A percentile compares a stretch with the other conserved stretches of the same genome.
These are phyloP conservation scores for Bovichtus variegatus DNA, from an alignment of 2,797 vertebrate genomes.

Conservation along the genomic window DNA sequence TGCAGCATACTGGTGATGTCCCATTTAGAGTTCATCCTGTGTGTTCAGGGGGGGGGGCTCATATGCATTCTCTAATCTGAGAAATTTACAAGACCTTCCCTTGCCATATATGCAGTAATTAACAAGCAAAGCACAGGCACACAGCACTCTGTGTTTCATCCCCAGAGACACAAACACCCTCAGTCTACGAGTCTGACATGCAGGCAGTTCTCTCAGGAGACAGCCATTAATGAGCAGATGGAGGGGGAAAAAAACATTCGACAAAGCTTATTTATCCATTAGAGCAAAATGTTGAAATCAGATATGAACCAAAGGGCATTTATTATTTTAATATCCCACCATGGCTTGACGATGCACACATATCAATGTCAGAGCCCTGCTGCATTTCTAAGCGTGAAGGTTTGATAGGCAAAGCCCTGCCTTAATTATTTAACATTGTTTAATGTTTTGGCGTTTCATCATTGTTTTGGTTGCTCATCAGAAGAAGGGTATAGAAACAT, in stretches of 20 bases:
- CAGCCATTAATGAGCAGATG: conserved; percentile 77
- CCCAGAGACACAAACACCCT: conserved; percentile 77
- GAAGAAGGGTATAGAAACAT: conserved; percentile 35
- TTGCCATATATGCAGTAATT: conserved; percentile 82
- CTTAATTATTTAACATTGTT: conserved; percentile 68
- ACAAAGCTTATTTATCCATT: conserved; percentile 88
- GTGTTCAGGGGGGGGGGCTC: conserved; percentile 45
- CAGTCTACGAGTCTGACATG: conserved; percentile 73
- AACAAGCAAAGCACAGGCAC: conserved; percentile 74
- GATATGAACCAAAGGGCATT: conserved; percentile 79
- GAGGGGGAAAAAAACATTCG: conserved; percentile 54
- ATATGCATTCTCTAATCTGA: conserved; percentile 73
- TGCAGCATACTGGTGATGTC: conserved; percentile 73
- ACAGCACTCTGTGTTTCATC: conserved; percentile 61
- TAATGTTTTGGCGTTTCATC: conserved; percentile 53
- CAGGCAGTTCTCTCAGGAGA: conserved; percentile 70
- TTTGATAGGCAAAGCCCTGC: conserved; percentile 39
- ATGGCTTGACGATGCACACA: conserved; percentile 63
- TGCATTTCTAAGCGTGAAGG: conserved; percentile 48
- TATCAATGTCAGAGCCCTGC: conserved; percentile 53
- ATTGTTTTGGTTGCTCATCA: conserved; percentile 29
- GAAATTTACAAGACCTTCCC: conserved; percentile 76
- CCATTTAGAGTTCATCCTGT: conserved; percentile 73
- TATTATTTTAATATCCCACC: conserved; percentile 71
- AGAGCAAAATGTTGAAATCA: conserved; percentile 85